Evolutionary conservation across 2,888 invertebrate genomes (phyloP), one percentile per base, ranked within the genome.

Genomic region (Heteromyza rotundicornis): DNA sequence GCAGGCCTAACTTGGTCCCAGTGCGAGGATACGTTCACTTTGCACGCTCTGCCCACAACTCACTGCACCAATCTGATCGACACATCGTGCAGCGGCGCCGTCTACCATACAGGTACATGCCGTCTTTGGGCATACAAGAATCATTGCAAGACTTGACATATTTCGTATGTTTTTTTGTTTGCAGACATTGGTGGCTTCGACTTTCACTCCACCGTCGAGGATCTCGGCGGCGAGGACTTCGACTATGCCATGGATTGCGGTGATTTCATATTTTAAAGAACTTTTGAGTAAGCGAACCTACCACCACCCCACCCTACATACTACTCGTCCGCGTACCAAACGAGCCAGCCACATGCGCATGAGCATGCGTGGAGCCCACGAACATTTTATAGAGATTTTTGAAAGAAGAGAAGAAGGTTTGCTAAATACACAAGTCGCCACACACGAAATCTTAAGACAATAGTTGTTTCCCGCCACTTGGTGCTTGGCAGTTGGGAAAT

Each of bases 221-320:
- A 84, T 68, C 64, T 83, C 14, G 84, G 84, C 10, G 84, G 84
- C 55, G 88, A 89, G 70, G 89, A 90, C 70, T 90, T 89, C 84
- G 90, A 90, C 78, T 86, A 88, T 64, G 89, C 89, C 49, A 87
- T 90, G 65, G 90, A 90, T 77, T 90, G 90, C 76, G 90, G 90
- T 0, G 90, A 89, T 73, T 89, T 89, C 76, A 88, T 89, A 86
- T 89, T 89, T 86, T 89, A 88, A 80, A 73, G 20, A 24, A 32
- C 62, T 58, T 62, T 60, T 57, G 60, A 57, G 62, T 57, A 63
- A 50, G 44, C 50, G 53, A 27, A 35, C 35, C 35, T 10, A 23
- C n/a, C 49, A 55, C 63, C 55, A 58, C 63, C 51, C 27, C 36
- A 65, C 49, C 68, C 62, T 67, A 61, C 67, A 66, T n/a, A n/a